Percentiles rank a stretch among this genome's conserved stretches.
These are phyloP conservation scores for Eretmocerus hayati DNA, from an alignment of 2,888 invertebrate genomes.

Conservation along the genomic window DNA sequence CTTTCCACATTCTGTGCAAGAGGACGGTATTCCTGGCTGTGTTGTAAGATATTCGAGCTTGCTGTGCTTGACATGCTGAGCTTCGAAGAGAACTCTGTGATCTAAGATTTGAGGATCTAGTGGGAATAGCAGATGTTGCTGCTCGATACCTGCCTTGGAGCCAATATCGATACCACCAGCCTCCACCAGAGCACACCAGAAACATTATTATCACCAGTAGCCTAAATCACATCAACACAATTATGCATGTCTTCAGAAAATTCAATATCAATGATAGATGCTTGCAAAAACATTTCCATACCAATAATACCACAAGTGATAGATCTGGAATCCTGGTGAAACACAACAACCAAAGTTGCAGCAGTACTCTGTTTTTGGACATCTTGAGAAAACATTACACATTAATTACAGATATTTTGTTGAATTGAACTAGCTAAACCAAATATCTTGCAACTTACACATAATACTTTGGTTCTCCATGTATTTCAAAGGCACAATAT, in stretches of 20 bases:
- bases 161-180: slow-evolving; percentile 53
- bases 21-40: slow-evolving; percentile 45
- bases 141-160: slow-evolving; percentile 45
- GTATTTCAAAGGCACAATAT: slow-evolving; percentile 47
- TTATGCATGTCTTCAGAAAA: not conserved
- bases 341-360: slow-evolving; percentile 52
- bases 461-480: slow-evolving; percentile 47
- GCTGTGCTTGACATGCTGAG: slow-evolving; percentile 38
- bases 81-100: slow-evolving; percentile 35
- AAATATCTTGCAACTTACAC: too few species aligned
- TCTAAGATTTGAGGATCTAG: slow-evolving; percentile 34
- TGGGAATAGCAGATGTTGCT: slow-evolving; percentile 38
- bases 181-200: slow-evolving; percentile 51
- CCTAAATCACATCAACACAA: slow-evolving; percentile 34
- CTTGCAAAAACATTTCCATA: slow-evolving; percentile 31
- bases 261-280: not conserved
- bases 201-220: slow-evolving; percentile 51
- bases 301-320: slow-evolving; percentile 56
- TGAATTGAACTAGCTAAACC: too few species aligned
- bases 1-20: slow-evolving; percentile 47
- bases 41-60: slow-evolving; percentile 45
- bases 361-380: slow-evolving; percentile 51
- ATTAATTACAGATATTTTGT: slow-evolving; percentile 1
- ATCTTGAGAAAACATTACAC: slow-evolving; percentile 32
- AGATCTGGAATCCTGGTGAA: slow-evolving; percentile 50